phyloP scores from a whole-genome alignment of 2,113 vertebrate species.

The Zosterops pallidus region DNA sequence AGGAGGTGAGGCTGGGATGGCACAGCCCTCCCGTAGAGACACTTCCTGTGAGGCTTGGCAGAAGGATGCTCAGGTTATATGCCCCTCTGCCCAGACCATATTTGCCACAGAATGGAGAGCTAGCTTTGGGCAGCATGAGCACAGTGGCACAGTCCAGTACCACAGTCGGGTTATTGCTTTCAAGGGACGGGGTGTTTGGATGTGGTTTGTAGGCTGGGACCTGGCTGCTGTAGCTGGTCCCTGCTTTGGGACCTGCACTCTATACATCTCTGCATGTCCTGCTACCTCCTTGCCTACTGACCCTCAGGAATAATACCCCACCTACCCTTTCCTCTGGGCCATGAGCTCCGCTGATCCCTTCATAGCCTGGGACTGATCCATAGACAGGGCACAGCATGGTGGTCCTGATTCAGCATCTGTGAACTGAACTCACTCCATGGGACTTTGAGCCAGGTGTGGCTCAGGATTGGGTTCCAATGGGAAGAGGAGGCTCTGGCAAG shows the following conservation, averaged over 20 bases:
- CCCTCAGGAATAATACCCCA: rapidly evolving
- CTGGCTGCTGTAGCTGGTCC: not conserved
- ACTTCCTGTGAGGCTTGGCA: not conserved
- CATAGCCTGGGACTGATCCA: not conserved
- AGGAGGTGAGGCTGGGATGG: not conserved
- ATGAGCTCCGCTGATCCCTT: not conserved
- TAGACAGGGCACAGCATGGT: not conserved
- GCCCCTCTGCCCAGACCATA: rapidly evolving
- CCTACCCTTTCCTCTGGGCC: not conserved
- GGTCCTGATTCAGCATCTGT: not conserved
- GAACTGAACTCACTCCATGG: not conserved
- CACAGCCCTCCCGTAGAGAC: rapidly evolving
- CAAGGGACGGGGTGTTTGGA: not conserved
- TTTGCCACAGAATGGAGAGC: not conserved
- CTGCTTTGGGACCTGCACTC: not conserved
- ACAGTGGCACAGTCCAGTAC: not conserved
- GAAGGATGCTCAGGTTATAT: rapidly evolving
- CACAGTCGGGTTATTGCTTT: not conserved
- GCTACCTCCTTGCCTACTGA: not conserved
- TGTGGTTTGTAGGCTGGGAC: not conserved
- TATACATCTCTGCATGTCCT: not conserved
- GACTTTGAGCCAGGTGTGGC: not conserved
- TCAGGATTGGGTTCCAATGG: rapidly evolving
- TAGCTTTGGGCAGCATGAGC: rapidly evolving
- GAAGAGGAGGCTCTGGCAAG: not conserved